These are phyloP conservation scores for Capromys pilorides DNA, from an alignment of 2,797 vertebrate genomes.

Conservation along the genomic window DNA sequence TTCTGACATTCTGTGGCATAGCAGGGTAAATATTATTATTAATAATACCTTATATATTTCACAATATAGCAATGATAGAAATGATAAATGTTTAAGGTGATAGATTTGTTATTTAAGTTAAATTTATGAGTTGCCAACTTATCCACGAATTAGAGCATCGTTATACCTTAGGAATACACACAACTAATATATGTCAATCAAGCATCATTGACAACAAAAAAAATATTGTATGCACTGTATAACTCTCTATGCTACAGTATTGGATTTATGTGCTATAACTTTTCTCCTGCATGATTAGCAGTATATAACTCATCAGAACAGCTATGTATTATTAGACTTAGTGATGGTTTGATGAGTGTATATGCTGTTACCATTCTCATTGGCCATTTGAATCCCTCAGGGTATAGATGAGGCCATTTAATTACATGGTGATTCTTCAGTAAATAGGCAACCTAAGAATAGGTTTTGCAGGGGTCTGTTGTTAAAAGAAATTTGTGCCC, in stretches of 20 bases:
- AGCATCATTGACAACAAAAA: neutral
- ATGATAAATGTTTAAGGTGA: neutral
- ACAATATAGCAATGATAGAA: neutral
- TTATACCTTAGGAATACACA: neutral
- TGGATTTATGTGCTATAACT: neutral
- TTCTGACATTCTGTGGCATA: neutral
- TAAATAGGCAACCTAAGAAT: constrained; percentile 72
- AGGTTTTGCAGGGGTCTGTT: constrained; percentile 78
- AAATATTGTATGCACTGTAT: neutral
- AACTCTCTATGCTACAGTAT: neutral
- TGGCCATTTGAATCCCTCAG: constrained; percentile 4
- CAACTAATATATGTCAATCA: neutral
- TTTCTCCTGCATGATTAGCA: constrained; percentile 32
- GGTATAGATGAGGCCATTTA: constrained; percentile 10
- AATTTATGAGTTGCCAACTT: neutral
- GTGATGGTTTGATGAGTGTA: neutral
- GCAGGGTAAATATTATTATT: neutral
- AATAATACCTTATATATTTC: neutral
- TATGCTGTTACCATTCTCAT: neutral
- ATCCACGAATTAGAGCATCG: neutral
- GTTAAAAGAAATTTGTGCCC: constrained; percentile 80
- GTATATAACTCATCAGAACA: neutral
- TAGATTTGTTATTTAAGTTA: neutral
- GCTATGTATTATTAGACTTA: neutral
- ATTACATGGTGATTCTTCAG: constrained; percentile 51